Base-by-base conservation (phyloP, 2,797 vertebrate genomes). In the Acrossocheilus fasciatus region DNA sequence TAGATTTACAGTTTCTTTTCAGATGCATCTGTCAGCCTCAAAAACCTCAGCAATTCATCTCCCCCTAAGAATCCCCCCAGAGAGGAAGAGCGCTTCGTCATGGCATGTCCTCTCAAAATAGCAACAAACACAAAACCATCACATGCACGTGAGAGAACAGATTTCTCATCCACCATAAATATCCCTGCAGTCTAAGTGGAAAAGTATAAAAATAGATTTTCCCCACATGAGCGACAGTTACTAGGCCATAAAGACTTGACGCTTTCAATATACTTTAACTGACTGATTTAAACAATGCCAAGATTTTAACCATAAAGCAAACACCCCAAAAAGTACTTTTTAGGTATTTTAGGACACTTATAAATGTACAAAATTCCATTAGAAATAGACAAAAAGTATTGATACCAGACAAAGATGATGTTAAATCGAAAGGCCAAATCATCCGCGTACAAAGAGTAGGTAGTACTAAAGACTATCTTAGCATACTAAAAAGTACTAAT, bases 51-150 rank as follows among this genome's bases (percentile, higher is more conserved):
- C 18, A 12, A 18, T 0, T 30, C 10, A 50, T 69, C 69, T 86
- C 43, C 79, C 68, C 4, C 72, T 6, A 43, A 88, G 81, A 89
- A 87, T 87, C 84, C 89, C 91, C 88, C 85, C 73, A 70, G 43
- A 57, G 18, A 50, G 89, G 87, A 89, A 84, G 82, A 90, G 85
- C 87, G 82, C 78, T 87, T 78, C 72, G 85, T 90, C 85, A 88
- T 59, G 26, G n/a, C 70, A 17, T 17, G 30, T 39, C 47, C 41
- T 43, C 41, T 59, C 76, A 10, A 68, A 84, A 88, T 86, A 64
- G 86, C 79, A 88, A 78, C 82, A 87, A 26, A 80, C 82, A 76
- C 79, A 14, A 41, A 75, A 43, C 66, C 41, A 59, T 81, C 59
- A 84, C 14, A 68, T 45, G 81, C 52, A 73, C 43, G 54, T 78